Base-by-base conservation (phyloP, 2,797 vertebrate genomes). In the Ataeniobius toweri region DNA sequence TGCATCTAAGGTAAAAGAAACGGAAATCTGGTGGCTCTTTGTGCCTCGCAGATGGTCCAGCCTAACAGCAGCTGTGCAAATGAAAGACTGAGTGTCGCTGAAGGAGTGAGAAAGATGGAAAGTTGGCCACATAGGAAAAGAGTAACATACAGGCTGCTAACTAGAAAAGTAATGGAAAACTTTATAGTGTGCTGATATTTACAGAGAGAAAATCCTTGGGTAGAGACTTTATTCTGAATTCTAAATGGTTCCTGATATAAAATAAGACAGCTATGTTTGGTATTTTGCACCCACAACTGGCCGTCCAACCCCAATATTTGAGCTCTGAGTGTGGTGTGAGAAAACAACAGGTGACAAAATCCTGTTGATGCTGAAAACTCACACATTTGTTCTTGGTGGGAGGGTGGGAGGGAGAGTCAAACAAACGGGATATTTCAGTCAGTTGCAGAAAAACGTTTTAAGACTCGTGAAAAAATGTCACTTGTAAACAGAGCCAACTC, bases 1-100 rank as follows among this genome's bases (percentile, higher is more conserved):
- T 80, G 73, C 71, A 83, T 93, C 78, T 80, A 73, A 74, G 73
- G 58, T 59, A 13, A 24, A 63, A 36, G 20, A 44, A 82, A 81
- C 83, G 74, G 77, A 87, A 80, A 85, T 81, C 79, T 87, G 78
- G 88, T 77, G 87, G 85, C 84, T 80, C 79, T 88, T 22, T 85
- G 90, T 81, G 87, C 85, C 78, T 88, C 83, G 88, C 92, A 94
- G 92, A 93, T 93, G 90, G 92, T 86, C 77, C 71, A 80, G 91
- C 91, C 88, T 92, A 86, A 71, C 83, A 90, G 89, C 93, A 94
- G 94, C 93, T 93, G 92, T 92, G 91, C 90, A 94, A 94, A 94
- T 92, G 93, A 94, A 93, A 94, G 92, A 93, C 88, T 61, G 86
- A 88, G 92, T 90, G 92, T 90, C 81, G 84, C 65, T 92, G 87